Evolutionary conservation across 2,888 invertebrate genomes (phyloP).

Genomic region (Drosophila cognata): DNA sequence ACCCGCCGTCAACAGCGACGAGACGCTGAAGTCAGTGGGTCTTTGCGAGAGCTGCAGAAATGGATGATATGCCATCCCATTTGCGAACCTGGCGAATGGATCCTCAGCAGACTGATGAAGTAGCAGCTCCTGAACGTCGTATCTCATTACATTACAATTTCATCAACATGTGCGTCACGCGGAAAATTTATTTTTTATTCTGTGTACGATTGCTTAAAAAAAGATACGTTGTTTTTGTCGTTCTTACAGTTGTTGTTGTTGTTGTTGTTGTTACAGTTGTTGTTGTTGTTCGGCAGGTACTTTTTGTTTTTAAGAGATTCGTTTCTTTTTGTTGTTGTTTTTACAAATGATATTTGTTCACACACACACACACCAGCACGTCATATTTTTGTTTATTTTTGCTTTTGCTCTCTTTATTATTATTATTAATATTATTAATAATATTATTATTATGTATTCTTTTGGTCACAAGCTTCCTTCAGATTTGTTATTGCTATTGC

Average conservation of each 20-base stretch:
- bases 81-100: conserved; percentile 86
- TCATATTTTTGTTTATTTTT: conserved; percentile 6
- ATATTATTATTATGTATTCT: conserved; percentile 9
- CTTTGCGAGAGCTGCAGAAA: conserved; percentile 93
- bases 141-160: conserved; percentile 86
- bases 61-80: conserved; percentile 93
- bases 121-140: conserved; percentile 86
- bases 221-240: not conserved
- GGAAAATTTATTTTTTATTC: conserved; percentile 38
- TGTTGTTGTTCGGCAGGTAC: conserved; percentile 41
- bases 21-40: conserved; percentile 97
- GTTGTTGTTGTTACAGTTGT: conserved; percentile 4
- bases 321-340: conserved; percentile 6
- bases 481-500: conserved; percentile 19
- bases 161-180: conserved; percentile 72
- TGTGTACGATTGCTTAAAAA: conserved; percentile 1
- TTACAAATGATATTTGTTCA: conserved; percentile 15
- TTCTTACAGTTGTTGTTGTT: not conserved
- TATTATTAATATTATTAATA: conserved; percentile 1
- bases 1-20: conserved; percentile 93
- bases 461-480: conserved; percentile 30
- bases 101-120: conserved; percentile 86
- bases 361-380: conserved; percentile 30
- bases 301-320: conserved; percentile 18
- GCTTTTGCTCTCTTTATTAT: conserved; percentile 11